Conservation (phyloP, 2,888 invertebrate species). For the Malthinus flaveolus region DNA sequence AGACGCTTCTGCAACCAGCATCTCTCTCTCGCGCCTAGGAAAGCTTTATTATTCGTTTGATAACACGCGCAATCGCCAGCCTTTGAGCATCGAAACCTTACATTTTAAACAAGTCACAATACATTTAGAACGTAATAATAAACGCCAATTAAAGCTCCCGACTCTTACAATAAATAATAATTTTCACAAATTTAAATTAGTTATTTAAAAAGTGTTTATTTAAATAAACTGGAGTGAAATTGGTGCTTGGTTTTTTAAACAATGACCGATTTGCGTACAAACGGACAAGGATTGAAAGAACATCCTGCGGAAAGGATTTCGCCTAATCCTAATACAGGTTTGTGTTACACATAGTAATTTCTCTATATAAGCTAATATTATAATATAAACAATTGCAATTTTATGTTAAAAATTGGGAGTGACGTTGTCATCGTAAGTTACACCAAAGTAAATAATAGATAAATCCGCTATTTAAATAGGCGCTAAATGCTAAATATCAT, state of each 20-base stretch:
- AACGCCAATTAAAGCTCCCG: constrained; percentile 36
- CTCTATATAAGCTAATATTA: background rate
- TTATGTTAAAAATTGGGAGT: too few relatives aligned
- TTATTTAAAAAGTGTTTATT: background rate
- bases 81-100: constrained; percentile 27
- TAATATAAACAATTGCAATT: too few relatives aligned
- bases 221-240: too few relatives aligned
- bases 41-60: constrained; percentile 27
- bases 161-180: constrained; percentile 17
- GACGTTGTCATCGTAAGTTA: too few relatives aligned
- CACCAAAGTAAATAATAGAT: too few relatives aligned
- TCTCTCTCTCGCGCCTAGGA: constrained; percentile 29
- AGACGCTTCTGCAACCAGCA: constrained; percentile 30
- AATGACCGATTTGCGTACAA: constrained; percentile 40
- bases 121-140: constrained; percentile 32
- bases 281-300: constrained; percentile 25
- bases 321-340: constrained; percentile 22
- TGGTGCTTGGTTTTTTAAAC: background rate
- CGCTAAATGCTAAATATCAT: background rate
- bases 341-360: background rate
- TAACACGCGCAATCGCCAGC: constrained; percentile 26
- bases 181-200: constrained; percentile 15
- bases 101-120: constrained; percentile 24
- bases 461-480: background rate
- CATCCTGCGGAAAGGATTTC: constrained; percentile 21